Base-by-base conservation (phyloP, 2,113 vertebrate genomes). In the Epinephelus cyanopodus region DNA sequence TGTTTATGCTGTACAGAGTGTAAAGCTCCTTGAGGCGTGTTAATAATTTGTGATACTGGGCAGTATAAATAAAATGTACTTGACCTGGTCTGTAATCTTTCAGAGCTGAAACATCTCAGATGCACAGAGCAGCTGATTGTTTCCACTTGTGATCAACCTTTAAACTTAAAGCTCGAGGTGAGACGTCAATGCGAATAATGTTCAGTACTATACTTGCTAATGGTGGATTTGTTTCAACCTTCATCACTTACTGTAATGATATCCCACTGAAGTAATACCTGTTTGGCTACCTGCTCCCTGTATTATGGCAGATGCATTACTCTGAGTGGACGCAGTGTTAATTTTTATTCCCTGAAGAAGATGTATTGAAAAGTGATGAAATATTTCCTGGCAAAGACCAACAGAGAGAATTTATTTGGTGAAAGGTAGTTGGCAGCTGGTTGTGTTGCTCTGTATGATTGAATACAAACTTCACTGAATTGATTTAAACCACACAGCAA, bases 341-440 rank as follows among this genome's bases (percentile, higher is more conserved):
- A 54, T 74, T 68, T 63, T 39, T 33, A 61, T 67, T 39, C 23
- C 42, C 21, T 11, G 6, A 58, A 62, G 29, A 56, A 37, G 45
- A 65, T 23, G 52, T 33, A 67, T 77, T 52, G 37, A 78, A 69
- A 81, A 71, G 54, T 29, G n/a, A 68, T 72, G 60, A 67, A 54
- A 76, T 63, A 42, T 48, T 62, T 74, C 5, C 64, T 13, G 39
- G 23, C 29, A 77, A 19, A 48, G 56, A 58, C 23, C 62, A 68
- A 78, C 37, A 15, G 14, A 10, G 66, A 5, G 54, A 79, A 54
- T 76, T 23, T 11, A 75, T 72, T 54, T 68, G 70, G 58, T 53
- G 42, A 81, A 39, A 76, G 78, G 65, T 60, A 67, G 74, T 48
- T 77, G 60, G 66, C 63, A 67, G 81, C 27, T 74, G 58, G 50